Base-by-base conservation (phyloP, 2,888 invertebrate genomes). In the Agrochola litura region DNA sequence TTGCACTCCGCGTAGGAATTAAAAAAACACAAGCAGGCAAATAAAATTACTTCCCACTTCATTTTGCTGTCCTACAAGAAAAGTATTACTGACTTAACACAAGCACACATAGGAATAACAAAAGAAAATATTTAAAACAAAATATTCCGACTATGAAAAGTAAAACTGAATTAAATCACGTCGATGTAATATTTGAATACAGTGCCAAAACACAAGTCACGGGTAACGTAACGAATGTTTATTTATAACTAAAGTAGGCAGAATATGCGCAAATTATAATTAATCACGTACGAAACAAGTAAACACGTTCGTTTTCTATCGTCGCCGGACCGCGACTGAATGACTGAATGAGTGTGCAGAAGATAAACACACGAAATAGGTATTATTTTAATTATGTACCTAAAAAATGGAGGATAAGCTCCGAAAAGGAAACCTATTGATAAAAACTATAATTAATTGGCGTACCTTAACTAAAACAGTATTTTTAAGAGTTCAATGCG, bases 1-100 rank as follows among this genome's bases (percentile, higher is more conserved):
- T 89, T 91, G 66, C 92, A 89, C 72, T 92, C 91, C 12, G 82
- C 90, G 67, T 84, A 88, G 12, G 86, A 81, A 71, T 84, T 90
- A 9, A 90, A 73, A 41, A 85, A 85, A 77, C 84, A 89, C 69
- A 91, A 77, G 54, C 86, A 85, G 56, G 87, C 86, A 25, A 88
- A 74, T 58, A 89, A 76, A 67, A 92, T 58, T 14, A 74, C 63
- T 77, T 77, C 76, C 75, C 88, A 86, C 89, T 92, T 92, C 92
- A 92, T 92, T 87, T 81, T 90, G 73, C 56, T 72, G 52, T 5
- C 41, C 81, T 84, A 76, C 52, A 82, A 73, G 14, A 71, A 76
- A 80, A 72, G 41, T 65, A 70, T 19, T 49, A 41, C 10, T 30
- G 22, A 2, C 64, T 66, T 72, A 83, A 64, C 6, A 63, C 19